Base-by-base conservation (phyloP, 1,140 invertebrate species). In the Hypsibius dujardini region DNA sequence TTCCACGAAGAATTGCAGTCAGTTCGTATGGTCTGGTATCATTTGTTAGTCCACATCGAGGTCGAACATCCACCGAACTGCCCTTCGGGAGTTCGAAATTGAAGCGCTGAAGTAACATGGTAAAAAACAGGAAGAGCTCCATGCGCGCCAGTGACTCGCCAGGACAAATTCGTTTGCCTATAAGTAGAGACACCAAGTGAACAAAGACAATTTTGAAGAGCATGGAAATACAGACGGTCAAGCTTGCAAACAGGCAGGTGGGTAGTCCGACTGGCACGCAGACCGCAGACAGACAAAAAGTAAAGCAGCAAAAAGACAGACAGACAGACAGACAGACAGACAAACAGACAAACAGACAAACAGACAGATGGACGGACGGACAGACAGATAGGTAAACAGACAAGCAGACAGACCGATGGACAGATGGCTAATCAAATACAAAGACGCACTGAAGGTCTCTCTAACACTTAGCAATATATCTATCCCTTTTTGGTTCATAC, bases 51-150 rank as follows among this genome's bases (percentile, higher is more conserved):
- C 50, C 50, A 56, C 50, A 56, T n/a, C 50, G 50, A 7, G 50
- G 50, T 7, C 50, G 50, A 7, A 56, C 7, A n/a, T 56, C 50
- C n/a, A n/a, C 50, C n/a, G 7, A 7, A n/a, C 7, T 56, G n/a
- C 50, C 50, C n/a, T 7, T 7, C n/a, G 7, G 50, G n/a, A 56
- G 50, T n/a, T 56, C 50, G 50, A 56, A 56, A n/a, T n/a, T 7
- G 50, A 56, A 56, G 7, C n/a, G 7, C 50, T 56, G 50, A 56
- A 56, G 50, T 56, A 56, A 56, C 7, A n/a, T n/a, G 7, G 50
- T 56, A n/a, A 56, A 56, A n/a, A 56, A 56, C 50, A 56, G 50
- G n/a, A n/a, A 56, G 7, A 56, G n/a, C n/a, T 56, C 50, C 50
- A 56, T 56, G 7, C 50, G 7, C 7, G 50, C 50, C 50, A 56